Evolutionary conservation across 2,888 invertebrate species (phyloP).

Genomic region (Cheilosia grossa): DNA sequence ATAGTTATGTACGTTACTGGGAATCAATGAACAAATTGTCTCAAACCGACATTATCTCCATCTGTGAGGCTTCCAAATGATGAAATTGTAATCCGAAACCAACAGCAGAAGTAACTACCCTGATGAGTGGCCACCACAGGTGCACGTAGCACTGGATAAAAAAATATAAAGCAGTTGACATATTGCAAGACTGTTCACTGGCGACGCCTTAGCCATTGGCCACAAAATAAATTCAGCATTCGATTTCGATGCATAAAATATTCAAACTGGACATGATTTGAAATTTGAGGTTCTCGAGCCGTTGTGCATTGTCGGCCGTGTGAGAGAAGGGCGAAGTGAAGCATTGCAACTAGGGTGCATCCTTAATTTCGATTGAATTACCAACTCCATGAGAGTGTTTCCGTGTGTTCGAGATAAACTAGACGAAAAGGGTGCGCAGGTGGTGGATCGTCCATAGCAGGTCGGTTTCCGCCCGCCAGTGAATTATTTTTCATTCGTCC

Average conservation of each 20-base stretch:
- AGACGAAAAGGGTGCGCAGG: slow-evolving; percentile 18
- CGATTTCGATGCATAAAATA: slow-evolving; percentile 60
- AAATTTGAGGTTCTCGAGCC: slow-evolving; percentile 50
- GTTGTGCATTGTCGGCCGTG: slow-evolving; percentile 27
- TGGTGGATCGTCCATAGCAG: slow-evolving; percentile 6
- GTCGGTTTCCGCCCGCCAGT: slow-evolving; percentile 49
- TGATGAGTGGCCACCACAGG: neutral
- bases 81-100: too few relatives aligned
- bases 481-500: slow-evolving; percentile 74
- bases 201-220: slow-evolving; percentile 30
- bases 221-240: slow-evolving; percentile 61
- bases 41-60: too few relatives aligned
- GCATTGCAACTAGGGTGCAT: slow-evolving; percentile 68
- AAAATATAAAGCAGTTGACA: neutral
- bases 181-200: slow-evolving; percentile 9
- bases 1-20: too few relatives aligned
- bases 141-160: too few relatives aligned
- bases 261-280: slow-evolving; percentile 62
- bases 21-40: too few relatives aligned
- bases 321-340: slow-evolving; percentile 26
- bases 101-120: too few relatives aligned
- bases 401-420: slow-evolving; percentile 55
- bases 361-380: slow-evolving; percentile 74
- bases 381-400: slow-evolving; percentile 65
- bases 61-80: too few relatives aligned